phyloP scores from a whole-genome alignment of 2,888 invertebrate species.

The Mesodorylaimus sp. region DNA sequence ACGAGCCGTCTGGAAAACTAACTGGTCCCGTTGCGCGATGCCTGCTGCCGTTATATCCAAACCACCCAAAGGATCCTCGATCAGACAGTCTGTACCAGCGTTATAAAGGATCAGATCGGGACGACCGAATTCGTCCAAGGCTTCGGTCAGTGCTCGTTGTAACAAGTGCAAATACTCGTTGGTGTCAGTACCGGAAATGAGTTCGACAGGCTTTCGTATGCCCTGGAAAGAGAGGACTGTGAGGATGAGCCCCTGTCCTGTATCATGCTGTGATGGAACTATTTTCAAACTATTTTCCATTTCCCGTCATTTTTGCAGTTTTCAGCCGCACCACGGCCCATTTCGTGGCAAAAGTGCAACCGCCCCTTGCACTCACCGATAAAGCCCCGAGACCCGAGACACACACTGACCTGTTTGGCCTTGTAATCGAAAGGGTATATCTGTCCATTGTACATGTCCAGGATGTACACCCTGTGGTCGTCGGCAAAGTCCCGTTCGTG shows the following conservation, averaged over 20 bases:
- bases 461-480: conserved; percentile 53
- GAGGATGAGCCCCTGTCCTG: too few relatives aligned
- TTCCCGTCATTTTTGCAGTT: too few relatives aligned
- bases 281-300: too few relatives aligned
- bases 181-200: neutral
- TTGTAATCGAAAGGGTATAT: conserved; percentile 59
- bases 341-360: too few relatives aligned
- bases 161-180: conserved; percentile 12
- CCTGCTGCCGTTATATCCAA: conserved; percentile 54
- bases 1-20: conserved; percentile 53
- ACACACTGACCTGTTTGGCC: conserved; percentile 54
- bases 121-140: conserved; percentile 49
- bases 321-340: too few relatives aligned
- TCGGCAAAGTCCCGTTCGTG: conserved; percentile 60
- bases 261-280: too few relatives aligned
- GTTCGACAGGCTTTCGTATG: neutral
- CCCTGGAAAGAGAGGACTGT: too few relatives aligned
- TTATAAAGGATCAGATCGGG: conserved; percentile 72
- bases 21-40: conserved; percentile 61
- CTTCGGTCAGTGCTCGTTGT: conserved; percentile 38
- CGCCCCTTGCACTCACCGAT: too few relatives aligned
- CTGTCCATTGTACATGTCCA: conserved; percentile 62
- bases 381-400: too few relatives aligned
- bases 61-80: conserved; percentile 55
- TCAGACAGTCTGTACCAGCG: conserved; percentile 70